Conservation (phyloP, 2,888 invertebrate genomes). For the Octodonta nipae region DNA sequence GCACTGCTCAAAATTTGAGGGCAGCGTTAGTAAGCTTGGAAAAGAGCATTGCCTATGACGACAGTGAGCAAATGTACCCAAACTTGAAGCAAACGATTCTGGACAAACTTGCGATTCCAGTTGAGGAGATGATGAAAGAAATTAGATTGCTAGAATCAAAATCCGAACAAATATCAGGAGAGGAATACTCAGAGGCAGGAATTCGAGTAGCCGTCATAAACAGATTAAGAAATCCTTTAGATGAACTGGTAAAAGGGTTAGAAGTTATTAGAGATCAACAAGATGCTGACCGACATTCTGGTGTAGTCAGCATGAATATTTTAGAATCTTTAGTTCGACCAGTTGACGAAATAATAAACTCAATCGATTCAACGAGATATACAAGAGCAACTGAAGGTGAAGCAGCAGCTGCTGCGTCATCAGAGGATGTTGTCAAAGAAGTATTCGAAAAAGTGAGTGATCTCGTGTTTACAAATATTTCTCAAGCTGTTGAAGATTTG, state of each 20-base stretch:
- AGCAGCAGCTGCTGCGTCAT: slow-evolving; percentile 10
- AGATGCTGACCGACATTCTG: slow-evolving; percentile 20
- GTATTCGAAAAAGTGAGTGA: slow-evolving; percentile 33
- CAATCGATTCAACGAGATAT: slow-evolving; percentile 26
- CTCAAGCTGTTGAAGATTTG: slow-evolving; percentile 29
- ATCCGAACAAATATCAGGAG: slow-evolving; percentile 26
- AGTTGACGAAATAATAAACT: slow-evolving; percentile 27
- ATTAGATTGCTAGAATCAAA: slow-evolving; percentile 26
- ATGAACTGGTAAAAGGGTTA: slow-evolving; percentile 47
- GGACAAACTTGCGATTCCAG: slow-evolving; percentile 25
- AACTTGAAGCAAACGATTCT: slow-evolving; percentile 22
- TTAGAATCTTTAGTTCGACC: slow-evolving; percentile 27
- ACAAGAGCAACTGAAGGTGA: slow-evolving; percentile 9
- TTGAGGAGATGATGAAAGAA: slow-evolving; percentile 26
- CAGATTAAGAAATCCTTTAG: slow-evolving; percentile 48
- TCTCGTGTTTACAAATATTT: slow-evolving; percentile 29
- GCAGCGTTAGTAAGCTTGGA: slow-evolving; percentile 32
- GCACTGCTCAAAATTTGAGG: slow-evolving; percentile 36
- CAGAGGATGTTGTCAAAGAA: slow-evolving; percentile 29
- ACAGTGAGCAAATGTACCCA: slow-evolving; percentile 19
- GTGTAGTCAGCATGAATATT: slow-evolving; percentile 19
- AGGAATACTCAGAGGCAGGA: slow-evolving; percentile 30
- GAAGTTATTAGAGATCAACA: slow-evolving; percentile 35
- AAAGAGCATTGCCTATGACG: slow-evolving; percentile 17
- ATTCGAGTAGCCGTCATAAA: slow-evolving; percentile 46